A percentile compares a stretch with the other conserved stretches of the same genome.
Conservation (phyloP, 1,140 invertebrate genomes). For the Agrypnia vestita region DNA sequence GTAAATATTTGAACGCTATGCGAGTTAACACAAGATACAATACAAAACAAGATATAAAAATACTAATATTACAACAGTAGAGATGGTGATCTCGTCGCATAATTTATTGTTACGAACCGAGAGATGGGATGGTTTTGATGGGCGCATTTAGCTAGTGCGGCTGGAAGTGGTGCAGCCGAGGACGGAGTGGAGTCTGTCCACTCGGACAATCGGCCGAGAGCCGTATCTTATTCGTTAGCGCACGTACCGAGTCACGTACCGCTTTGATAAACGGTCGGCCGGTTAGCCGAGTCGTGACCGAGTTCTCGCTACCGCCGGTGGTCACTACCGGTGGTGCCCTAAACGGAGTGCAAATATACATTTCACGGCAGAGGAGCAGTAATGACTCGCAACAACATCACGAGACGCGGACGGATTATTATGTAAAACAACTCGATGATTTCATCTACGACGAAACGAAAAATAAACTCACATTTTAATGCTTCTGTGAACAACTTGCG, state of each 20-base stretch:
- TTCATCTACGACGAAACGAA: too few species aligned
- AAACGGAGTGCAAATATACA: constrained; percentile 44
- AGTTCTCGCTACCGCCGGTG: neutral
- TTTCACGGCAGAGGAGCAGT: constrained; percentile 40
- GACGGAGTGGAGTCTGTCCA: neutral
- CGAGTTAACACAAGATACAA: too few species aligned
- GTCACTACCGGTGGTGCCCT: constrained; percentile 19
- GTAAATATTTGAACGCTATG: too few species aligned
- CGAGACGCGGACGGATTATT: constrained; percentile 1
- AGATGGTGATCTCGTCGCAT: too few species aligned
- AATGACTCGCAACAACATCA: constrained; percentile 26
- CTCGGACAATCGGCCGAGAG: constrained; percentile 4
- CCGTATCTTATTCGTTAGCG: constrained; percentile 42
- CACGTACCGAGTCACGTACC: constrained; percentile 34
- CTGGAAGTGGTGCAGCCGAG: neutral
- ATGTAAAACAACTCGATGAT: too few species aligned
- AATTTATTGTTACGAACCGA: too few species aligned
- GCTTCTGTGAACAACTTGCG: too few species aligned
- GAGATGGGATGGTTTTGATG: too few species aligned
- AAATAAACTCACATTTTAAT: too few species aligned
- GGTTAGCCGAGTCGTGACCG: constrained; percentile 42
- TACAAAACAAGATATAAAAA: too few species aligned
- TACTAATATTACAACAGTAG: too few species aligned
- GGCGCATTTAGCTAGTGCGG: neutral
- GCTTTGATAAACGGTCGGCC: constrained; percentile 39